Base-by-base conservation (phyloP, 2,797 vertebrate species). In the Malurus leucopterus region DNA sequence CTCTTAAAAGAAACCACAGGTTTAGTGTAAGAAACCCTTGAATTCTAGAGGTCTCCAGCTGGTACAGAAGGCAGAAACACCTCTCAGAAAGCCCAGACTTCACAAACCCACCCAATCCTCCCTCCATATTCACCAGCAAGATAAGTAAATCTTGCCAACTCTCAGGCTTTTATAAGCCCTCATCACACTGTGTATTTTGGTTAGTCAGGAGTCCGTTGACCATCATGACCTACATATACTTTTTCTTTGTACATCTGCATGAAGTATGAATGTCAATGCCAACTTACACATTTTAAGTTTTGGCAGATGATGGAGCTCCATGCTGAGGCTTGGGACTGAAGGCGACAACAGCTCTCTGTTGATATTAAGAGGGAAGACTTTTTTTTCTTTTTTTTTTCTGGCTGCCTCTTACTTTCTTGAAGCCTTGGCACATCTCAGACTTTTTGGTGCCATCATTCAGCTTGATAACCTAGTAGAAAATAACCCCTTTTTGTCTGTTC, bases 151-250 rank as follows among this genome's bases (percentile, higher is more conserved):
- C n/a, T 41, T 30, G 6, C 46, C n/a, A 34, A 55, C 5, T 44
- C 29, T 43, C 7, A 14, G n/a, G 51, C 34, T 79, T 76, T 58
- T 58, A 47, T 64, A 85, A 69, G 47, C 46, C 30, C 36, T 44
- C 49, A 41, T 71, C 22, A 24, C 4, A 3, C 13, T 8, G 4
- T 9, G 13, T 46, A 10, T 50, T 68, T 67, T 0, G 0, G 21
- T n/a, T 19, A 78, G 14, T 21, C 26, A 30, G 29, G 24, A 79
- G 4, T 32, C 53, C 46, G 22, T 5, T 71, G 34, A 49, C 58
- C 19, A 1, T 51, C 44, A 24, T 61, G 16, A 44, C 34, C 18
- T 38, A 53, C 34, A 43, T 8, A 32, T 4, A 20, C 5, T 7
- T 51, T 38, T 61, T 58, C 50, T 62, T n/a, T 54, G 15, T 53